Percentiles rank a stretch among this genome's conserved stretches.
Evolutionary conservation across 2,113 vertebrate genomes (phyloP).

Genomic region (Odontesthes bonariensis): DNA sequence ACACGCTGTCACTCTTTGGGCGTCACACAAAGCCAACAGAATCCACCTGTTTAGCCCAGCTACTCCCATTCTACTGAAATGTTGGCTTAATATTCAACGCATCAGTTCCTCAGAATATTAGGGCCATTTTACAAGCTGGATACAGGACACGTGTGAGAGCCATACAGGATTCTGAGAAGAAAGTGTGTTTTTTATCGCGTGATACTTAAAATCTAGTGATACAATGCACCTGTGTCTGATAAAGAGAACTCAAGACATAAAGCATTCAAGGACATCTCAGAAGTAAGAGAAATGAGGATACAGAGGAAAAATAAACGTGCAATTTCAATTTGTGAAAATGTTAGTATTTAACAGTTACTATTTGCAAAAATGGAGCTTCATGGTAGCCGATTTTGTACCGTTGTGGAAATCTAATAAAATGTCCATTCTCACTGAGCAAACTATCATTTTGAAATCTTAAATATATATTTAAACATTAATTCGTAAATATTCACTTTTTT

Average conservation of each 20-base stretch:
- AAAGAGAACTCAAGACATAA: not conserved
- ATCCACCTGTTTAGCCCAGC: not conserved
- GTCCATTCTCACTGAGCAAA: not conserved
- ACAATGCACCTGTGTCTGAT: not conserved
- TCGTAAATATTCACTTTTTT: not conserved
- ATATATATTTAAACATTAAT: not conserved
- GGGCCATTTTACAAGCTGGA: constrained; percentile 28
- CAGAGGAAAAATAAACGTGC: not conserved
- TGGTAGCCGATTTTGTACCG: not conserved
- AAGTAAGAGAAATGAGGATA: not conserved
- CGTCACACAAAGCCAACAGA: constrained; percentile 43
- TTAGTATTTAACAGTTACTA: not conserved
- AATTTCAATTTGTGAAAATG: not conserved
- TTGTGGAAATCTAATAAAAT: not conserved
- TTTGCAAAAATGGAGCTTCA: not conserved
- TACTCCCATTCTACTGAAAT: not conserved
- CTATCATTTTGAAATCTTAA: not conserved
- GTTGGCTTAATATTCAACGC: constrained; percentile 26
- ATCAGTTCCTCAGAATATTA: not conserved
- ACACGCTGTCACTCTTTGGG: constrained; percentile 5
- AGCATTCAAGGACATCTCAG: not conserved
- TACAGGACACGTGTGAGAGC: not conserved
- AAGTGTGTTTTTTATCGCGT: not conserved
- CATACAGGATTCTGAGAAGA: not conserved
- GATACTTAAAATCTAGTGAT: not conserved